These are phyloP conservation scores for Holcopasites calliopsidis DNA, from an alignment of 1,140 invertebrate genomes.

Conservation along the genomic window DNA sequence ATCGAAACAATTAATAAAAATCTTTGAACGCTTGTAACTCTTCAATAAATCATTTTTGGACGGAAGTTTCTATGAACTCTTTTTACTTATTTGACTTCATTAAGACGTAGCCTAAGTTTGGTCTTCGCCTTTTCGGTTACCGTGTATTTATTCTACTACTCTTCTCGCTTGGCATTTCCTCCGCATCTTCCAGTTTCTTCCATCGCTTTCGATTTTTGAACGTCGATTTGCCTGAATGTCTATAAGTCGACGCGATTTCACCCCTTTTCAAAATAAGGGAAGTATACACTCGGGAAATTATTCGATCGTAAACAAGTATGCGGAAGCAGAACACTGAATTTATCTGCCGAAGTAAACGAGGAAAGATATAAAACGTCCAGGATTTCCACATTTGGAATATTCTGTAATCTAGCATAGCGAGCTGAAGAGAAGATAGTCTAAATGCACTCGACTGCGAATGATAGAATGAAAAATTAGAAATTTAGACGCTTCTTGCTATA, in stretches of 20 bases:
- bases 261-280: not conserved
- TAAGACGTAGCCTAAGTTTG: conserved; percentile 10
- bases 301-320: not conserved
- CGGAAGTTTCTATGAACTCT: no score
- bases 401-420: conserved; percentile 16
- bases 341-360: not conserved
- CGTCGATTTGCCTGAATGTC: conserved; percentile 19
- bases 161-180: conserved; percentile 44
- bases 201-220: conserved; percentile 15
- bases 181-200: conserved; percentile 32
- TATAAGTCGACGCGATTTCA: conserved; percentile 17
- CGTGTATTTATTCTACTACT: not conserved
- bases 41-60: no score
- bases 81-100: no score
- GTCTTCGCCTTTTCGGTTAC: conserved; percentile 6
- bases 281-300: not conserved
- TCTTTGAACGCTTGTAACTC: no score
- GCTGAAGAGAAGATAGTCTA: conserved; percentile 7
- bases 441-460: conserved; percentile 5
- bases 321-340: conserved; percentile 1
- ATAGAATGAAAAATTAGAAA: conserved; percentile 20
- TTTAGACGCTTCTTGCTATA: conserved; percentile 27
- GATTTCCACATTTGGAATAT: not conserved
- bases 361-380: not conserved
- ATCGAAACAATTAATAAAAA: no score